Conservation (phyloP, 2,888 invertebrate genomes). For the Poecilus cupreus region DNA sequence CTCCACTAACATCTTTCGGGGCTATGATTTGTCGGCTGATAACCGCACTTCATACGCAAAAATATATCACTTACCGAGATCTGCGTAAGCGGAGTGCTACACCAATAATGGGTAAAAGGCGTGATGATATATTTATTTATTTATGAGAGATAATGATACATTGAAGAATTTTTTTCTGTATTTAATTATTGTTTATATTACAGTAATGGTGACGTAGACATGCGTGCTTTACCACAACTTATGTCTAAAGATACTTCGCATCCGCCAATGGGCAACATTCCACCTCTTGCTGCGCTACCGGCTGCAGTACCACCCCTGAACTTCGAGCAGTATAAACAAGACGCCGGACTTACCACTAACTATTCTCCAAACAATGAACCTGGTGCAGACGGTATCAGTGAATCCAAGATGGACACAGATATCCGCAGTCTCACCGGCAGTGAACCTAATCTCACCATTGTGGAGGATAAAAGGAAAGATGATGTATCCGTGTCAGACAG, state of each 20-base stretch:
- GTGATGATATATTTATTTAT: no score
- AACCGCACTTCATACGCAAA: no score
- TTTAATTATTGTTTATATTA: conserved; percentile 58
- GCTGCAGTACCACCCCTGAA: conserved; percentile 60
- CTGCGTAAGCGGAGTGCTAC: no score
- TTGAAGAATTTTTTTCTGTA: neutral
- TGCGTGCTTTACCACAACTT: conserved; percentile 69
- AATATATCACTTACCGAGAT: no score
- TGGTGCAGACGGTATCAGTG: neutral
- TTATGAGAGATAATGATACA: neutral
- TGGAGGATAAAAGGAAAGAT: conserved; percentile 37
- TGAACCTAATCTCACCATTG: conserved; percentile 46
- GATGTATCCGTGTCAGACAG: conserved; percentile 32
- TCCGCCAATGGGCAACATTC: conserved; percentile 21
- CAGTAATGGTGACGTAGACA: conserved; percentile 72
- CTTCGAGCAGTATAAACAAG: conserved; percentile 65
- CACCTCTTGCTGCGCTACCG: conserved; percentile 47
- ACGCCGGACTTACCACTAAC: conserved; percentile 62
- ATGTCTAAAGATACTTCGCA: conserved; percentile 55
- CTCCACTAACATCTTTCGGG: no score
- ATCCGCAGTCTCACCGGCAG: conserved; percentile 51
- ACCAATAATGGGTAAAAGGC: no score
- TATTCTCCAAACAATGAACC: conserved; percentile 63
- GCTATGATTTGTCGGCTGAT: no score
- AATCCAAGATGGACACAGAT: conserved; percentile 60